Evolutionary conservation across 2,113 vertebrate species (phyloP), one percentile per base, ranked within the genome.

Genomic region (Pterophyllum scalare): DNA sequence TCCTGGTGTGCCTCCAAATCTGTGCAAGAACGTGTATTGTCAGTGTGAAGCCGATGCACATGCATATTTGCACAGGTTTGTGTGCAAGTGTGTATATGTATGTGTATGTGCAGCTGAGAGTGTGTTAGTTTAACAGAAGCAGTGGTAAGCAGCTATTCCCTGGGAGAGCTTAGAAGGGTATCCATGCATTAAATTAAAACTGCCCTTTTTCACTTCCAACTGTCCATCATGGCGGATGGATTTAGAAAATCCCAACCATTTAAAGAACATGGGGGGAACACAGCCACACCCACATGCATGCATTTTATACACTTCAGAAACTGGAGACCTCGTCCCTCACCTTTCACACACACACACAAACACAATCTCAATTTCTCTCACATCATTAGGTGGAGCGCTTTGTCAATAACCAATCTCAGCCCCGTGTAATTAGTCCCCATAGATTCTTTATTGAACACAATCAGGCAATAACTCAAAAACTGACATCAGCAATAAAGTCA

Each of bases 181-280:
- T 89, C 88, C 89, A 94, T 91, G 93, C 94, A 94, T 90, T 86
- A 94, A 94, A 94, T 94, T 93, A 93, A 94, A 93, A 87, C 87
- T 86, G 89, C 65, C 83, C 88, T 86, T 75, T 91, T 94, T 93
- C 89, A 93, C 91, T 93, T 93, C 84, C 86, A 93, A 83, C 91
- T 91, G 92, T 93, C 93, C 79, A 91, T 94, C 94, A 93, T 58
- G 70, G 82, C 57, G 83, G 87, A 91, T 87, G 62, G 80, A 90
- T 89, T 87, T 74, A 87, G 60, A 86, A 84, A 91, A 88, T 7
- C 52, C 19, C 0, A 76, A 59, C 56, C 67, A 46, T 84, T 87
- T 88, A 83, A 86, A 89, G 33, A 87, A 64, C 75, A 80, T 26
- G 5, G 54, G 46, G 35, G 17, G 87, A 84, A 84, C 88, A 84